A percentile compares a stretch with the other conserved stretches of the same genome.
Conservation (phyloP, 2,888 invertebrate genomes). For the Eubasilissa splendida region DNA sequence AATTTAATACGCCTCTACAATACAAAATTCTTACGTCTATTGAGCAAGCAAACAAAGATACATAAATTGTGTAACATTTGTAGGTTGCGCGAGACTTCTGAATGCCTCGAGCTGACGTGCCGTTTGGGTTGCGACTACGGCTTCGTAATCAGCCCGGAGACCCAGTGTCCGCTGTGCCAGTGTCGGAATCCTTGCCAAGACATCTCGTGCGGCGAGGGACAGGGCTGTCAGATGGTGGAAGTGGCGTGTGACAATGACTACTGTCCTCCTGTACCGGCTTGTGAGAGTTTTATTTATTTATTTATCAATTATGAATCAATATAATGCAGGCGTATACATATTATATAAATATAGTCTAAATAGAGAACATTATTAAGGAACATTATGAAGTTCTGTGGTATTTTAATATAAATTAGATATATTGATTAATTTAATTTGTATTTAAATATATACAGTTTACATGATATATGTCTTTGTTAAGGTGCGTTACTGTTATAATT, state of each 20-base stretch:
- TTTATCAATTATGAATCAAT: not conserved
- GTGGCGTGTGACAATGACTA: conserved; percentile 89
- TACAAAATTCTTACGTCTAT: not conserved
- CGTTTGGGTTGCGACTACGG: conserved; percentile 90
- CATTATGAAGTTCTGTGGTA: too few relatives aligned
- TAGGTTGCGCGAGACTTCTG: conserved; percentile 75
- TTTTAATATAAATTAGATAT: too few relatives aligned
- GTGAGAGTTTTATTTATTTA: conserved; percentile 65
- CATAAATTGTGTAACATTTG: not conserved
- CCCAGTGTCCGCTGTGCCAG: conserved; percentile 84
- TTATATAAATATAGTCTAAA: too few relatives aligned
- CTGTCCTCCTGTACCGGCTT: conserved; percentile 89
- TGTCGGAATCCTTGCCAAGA: conserved; percentile 87
- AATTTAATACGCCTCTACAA: not conserved
- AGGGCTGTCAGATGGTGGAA: conserved; percentile 86
- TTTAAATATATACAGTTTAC: too few relatives aligned
- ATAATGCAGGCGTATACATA: too few relatives aligned
- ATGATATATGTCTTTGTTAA: too few relatives aligned
- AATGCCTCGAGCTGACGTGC: conserved; percentile 83
- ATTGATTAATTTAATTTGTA: too few relatives aligned
- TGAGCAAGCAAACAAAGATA: not conserved
- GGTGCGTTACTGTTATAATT: too few relatives aligned
- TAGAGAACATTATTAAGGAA: too few relatives aligned
- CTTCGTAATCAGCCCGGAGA: conserved; percentile 78
- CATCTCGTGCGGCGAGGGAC: conserved; percentile 77